Evolutionary conservation across 2,888 invertebrate species (phyloP).

Genomic region (Sinotaia quadrata): DNA sequence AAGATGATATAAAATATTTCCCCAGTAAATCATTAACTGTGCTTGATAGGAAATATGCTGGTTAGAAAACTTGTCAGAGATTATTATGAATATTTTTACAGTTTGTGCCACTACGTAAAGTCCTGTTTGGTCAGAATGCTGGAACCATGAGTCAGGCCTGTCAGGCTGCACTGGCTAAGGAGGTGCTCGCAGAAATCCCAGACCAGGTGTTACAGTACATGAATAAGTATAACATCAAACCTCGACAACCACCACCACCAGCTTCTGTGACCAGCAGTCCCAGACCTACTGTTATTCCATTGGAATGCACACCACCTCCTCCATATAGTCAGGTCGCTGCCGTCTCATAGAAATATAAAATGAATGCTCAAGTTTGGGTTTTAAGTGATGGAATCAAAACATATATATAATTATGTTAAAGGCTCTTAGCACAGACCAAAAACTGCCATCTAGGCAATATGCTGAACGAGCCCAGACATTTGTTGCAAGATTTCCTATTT

Average conservation of each 20-base stretch:
- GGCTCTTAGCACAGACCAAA: no score
- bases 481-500: no score
- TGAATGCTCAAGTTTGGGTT: no score
- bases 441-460: no score
- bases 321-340: neutral
- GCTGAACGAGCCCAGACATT: no score
- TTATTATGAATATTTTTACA: constrained; percentile 59
- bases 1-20: no score
- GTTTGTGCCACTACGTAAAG: constrained; percentile 76
- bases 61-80: no score
- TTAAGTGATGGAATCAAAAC: no score
- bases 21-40: no score
- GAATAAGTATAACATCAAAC: constrained; percentile 73
- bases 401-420: no score
- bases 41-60: no score
- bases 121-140: constrained; percentile 58
- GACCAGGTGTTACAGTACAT: constrained; percentile 73
- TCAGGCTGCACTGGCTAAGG: constrained; percentile 75
- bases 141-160: constrained; percentile 69
- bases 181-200: constrained; percentile 77
- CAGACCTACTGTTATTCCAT: neutral
- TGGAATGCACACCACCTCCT: neutral
- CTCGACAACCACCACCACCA: constrained; percentile 67
- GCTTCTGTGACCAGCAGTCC: neutral
- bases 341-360: neutral